These are phyloP conservation scores for Brachionus angularis DNA, from an alignment of 1,140 invertebrate species.

Conservation along the genomic window DNA sequence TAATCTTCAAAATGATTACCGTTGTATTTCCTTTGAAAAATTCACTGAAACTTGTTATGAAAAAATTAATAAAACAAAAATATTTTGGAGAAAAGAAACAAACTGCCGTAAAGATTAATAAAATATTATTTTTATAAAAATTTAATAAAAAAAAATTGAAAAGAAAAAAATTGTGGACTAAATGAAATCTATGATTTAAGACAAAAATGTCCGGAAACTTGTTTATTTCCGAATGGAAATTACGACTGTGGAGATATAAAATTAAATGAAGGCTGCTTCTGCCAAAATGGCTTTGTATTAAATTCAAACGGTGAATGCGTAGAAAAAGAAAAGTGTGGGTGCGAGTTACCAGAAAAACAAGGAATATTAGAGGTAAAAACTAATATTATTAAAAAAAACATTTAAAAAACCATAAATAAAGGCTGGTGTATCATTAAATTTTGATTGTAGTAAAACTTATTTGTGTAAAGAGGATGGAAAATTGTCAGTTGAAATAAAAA, in stretches of 20 bases:
- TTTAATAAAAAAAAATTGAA: neutral
- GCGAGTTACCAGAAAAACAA: neutral
- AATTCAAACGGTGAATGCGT: slow-evolving; percentile 29
- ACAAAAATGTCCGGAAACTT: neutral
- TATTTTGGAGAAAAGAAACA: neutral
- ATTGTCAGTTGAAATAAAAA: neutral
- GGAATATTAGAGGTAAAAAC: neutral
- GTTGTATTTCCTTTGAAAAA: slow-evolving; percentile 11
- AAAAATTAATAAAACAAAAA: neutral
- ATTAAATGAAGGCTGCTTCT: slow-evolving; percentile 13
- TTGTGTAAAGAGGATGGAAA: neutral
- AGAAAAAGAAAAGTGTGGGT: slow-evolving; percentile 7
- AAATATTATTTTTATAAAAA: neutral
- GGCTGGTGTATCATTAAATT: too few species aligned
- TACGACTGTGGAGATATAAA: slow-evolving; percentile 11
- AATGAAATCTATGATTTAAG: slow-evolving; percentile 3
- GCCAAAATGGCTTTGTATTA: slow-evolving; percentile 14
- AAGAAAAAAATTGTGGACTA: neutral
- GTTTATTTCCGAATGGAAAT: slow-evolving; percentile 10
- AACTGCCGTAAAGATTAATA: neutral
- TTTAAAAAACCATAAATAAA: neutral
- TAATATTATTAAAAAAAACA: neutral
- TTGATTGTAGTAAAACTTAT: neutral
- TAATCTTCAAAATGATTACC: neutral
- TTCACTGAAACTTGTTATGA: slow-evolving; percentile 7